Evolutionary conservation across 2,888 invertebrate species (phyloP).

Genomic region (Eupithecia inturbata): DNA sequence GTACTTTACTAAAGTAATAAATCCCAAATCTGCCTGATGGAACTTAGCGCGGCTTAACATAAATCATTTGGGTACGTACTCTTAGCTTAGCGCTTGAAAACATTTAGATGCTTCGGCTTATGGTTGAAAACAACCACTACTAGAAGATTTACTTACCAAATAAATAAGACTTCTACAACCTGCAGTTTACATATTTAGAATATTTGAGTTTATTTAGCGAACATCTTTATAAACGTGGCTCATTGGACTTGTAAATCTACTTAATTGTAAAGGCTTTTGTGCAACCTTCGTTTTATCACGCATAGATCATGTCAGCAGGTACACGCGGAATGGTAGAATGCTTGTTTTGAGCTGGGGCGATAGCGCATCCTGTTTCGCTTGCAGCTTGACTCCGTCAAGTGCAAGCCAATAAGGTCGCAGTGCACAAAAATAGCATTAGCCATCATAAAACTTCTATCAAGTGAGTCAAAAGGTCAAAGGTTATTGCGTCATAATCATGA

Average conservation of each 20-base stretch:
- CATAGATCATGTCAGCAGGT: background rate
- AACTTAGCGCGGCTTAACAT: background rate
- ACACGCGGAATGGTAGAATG: background rate
- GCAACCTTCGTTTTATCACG: constrained; percentile 13
- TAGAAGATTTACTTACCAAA: background rate
- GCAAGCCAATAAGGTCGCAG: constrained; percentile 15
- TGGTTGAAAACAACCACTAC: background rate
- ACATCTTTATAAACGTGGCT: background rate
- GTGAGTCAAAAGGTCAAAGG: constrained; percentile 8
- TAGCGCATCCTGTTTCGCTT: background rate
- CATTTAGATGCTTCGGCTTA: background rate
- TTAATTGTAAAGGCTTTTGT: background rate
- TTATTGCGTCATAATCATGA: constrained; percentile 67
- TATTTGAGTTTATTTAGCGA: background rate
- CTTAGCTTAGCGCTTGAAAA: background rate
- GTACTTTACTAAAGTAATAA: background rate
- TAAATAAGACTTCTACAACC: background rate
- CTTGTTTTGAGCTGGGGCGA: background rate
- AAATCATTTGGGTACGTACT: background rate
- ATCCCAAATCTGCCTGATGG: background rate
- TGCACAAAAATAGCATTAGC: constrained; percentile 33
- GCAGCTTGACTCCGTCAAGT: background rate
- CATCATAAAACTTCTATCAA: constrained; percentile 42
- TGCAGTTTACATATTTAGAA: background rate
- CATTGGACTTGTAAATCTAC: constrained; percentile 26